Percentiles rank a stretch among this genome's conserved stretches.
phyloP scores from a whole-genome alignment of 1,140 invertebrate species.

The Listronotus oregonensis region DNA sequence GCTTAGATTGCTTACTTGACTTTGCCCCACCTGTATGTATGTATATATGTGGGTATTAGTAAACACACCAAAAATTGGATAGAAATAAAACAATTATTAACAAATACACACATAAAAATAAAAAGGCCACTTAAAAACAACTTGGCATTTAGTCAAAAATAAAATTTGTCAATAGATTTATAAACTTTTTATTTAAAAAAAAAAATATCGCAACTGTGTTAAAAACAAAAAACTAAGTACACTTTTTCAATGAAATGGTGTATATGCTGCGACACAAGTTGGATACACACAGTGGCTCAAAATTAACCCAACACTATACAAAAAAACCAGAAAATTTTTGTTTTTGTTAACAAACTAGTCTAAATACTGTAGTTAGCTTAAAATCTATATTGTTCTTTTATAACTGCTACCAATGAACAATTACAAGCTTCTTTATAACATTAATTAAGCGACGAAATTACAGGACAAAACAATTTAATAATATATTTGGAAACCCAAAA shows the following conservation, averaged over 20 bases:
- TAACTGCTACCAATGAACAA: too few species aligned
- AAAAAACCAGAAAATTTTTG: neutral
- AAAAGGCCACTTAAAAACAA: constrained; percentile 50
- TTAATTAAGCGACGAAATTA: too few species aligned
- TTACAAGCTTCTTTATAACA: too few species aligned
- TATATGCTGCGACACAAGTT: constrained; percentile 27
- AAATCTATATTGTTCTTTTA: too few species aligned
- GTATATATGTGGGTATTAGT: constrained; percentile 58
- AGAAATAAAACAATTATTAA: constrained; percentile 33
- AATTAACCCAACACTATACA: neutral
- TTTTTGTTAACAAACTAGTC: too few species aligned
- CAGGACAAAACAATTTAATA: too few species aligned
- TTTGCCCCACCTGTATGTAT: constrained; percentile 58
- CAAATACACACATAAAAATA: constrained; percentile 49
- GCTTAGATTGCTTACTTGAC: constrained; percentile 58
- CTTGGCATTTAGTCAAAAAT: constrained; percentile 49
- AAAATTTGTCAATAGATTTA: constrained; percentile 44
- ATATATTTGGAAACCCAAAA: too few species aligned
- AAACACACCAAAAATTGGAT: constrained; percentile 48
- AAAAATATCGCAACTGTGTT: constrained; percentile 53
- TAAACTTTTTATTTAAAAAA: constrained; percentile 43
- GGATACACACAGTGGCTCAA: constrained; percentile 10
- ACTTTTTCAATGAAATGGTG: constrained; percentile 46
- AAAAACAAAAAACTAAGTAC: constrained; percentile 53
- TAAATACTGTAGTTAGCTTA: too few species aligned